Percentiles rank a stretch among this genome's conserved stretches.
phyloP scores from a whole-genome alignment of 2,113 vertebrate species.

The Pollimyrus isidori region DNA sequence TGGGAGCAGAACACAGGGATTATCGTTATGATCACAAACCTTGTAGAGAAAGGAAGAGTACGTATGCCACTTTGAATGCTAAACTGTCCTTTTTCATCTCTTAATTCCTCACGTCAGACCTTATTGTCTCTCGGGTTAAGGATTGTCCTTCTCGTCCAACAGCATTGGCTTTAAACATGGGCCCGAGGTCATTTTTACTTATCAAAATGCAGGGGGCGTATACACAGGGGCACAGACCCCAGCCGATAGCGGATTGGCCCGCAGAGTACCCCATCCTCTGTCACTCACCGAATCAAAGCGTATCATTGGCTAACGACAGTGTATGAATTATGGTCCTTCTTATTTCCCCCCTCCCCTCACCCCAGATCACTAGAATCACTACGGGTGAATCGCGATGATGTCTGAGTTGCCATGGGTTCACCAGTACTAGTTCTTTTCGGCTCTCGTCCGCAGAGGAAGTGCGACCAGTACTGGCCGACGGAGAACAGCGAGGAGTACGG shows the following conservation, averaged over 20 bases:
- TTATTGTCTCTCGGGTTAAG: not conserved
- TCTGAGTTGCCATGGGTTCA: not conserved
- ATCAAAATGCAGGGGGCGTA: not conserved
- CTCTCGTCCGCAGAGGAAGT: constrained; percentile 72
- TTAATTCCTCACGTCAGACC: not conserved
- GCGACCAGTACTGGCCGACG: constrained; percentile 89
- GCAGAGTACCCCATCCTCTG: not conserved
- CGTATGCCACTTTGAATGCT: constrained; percentile 33
- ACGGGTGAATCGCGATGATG: not conserved
- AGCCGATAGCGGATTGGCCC: not conserved
- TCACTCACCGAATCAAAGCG: not conserved
- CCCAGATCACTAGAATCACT: not conserved
- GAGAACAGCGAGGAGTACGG: constrained; percentile 90
- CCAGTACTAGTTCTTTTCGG: not conserved
- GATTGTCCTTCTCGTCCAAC: not conserved
- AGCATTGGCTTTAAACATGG: not conserved
- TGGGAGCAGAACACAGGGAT: constrained; percentile 90
- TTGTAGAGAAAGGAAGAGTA: constrained; percentile 94
- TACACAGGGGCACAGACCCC: not conserved
- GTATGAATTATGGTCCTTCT: not conserved
- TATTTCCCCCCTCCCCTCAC: not conserved
- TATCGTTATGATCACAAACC: constrained; percentile 94
- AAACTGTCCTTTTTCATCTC: not conserved
- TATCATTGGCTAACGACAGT: not conserved
- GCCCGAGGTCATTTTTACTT: not conserved